A percentile compares a stretch with the other conserved stretches of the same genome.
Conservation (phyloP, 2,113 vertebrate species). For the Macquaria australasica region DNA sequence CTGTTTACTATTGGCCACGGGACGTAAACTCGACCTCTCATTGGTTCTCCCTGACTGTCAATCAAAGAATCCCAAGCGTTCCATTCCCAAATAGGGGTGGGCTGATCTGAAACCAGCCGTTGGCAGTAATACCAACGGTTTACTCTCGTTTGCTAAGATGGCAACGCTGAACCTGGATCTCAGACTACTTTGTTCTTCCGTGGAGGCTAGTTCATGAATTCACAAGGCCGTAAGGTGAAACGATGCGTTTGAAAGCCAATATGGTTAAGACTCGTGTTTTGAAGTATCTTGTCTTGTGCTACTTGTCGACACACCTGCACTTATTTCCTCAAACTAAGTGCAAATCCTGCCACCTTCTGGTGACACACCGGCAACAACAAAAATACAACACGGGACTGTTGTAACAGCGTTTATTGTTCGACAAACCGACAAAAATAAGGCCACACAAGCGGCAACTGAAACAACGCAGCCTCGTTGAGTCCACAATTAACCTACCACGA, state of each 20-base stretch:
- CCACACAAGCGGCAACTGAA: neutral
- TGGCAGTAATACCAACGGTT: neutral
- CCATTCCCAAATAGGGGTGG: slow-evolving; percentile 65
- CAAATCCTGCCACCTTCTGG: slow-evolving; percentile 63
- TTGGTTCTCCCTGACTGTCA: slow-evolving; percentile 65
- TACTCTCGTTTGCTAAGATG: neutral
- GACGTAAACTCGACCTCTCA: slow-evolving; percentile 39
- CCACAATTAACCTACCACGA: too few species aligned
- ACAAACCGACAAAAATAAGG: neutral
- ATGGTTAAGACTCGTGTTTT: neutral
- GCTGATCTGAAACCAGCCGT: slow-evolving; percentile 44
- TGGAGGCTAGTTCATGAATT: accelerated
- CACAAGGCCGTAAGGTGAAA: neutral
- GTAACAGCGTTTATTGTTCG: neutral
- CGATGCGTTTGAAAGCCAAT: neutral
- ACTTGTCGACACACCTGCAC: neutral
- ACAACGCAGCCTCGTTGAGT: neutral
- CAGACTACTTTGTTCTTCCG: accelerated
- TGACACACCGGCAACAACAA: slow-evolving; percentile 36
- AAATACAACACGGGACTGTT: slow-evolving; percentile 24
- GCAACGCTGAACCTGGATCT: neutral
- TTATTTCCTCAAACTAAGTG: neutral
- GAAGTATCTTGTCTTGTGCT: neutral
- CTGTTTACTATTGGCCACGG: slow-evolving; percentile 72
- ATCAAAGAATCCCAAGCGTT: slow-evolving; percentile 58